Base-by-base conservation (phyloP, 1,140 invertebrate genomes). In the Rhyzopertha dominica region DNA sequence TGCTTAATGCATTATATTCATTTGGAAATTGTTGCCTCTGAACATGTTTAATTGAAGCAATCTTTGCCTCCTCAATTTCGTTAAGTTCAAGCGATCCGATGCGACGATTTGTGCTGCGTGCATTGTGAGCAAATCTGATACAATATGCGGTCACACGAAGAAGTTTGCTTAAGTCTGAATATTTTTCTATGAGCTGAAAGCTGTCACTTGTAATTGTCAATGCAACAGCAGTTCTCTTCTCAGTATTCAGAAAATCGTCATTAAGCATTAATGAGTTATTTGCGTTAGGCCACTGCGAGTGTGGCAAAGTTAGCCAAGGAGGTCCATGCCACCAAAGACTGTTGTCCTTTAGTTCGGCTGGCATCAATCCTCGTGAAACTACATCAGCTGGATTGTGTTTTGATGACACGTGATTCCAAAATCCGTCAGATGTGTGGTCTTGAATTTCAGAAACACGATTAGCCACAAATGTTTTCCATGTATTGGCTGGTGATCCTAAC, bases 401-500 rank as follows among this genome's bases (percentile, higher is more conserved):
- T 5, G 49, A 44, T 2, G 39, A 28, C 0, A 69, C 55, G 43
- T 70, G 61, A 14, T 26, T 13, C 65, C 68, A 73, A 20, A 49
- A 13, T 9, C 30, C 32, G n/a, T 43, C 4, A 12, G 30, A 4
- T 8, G 50, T 16, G 10, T 41, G 32, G 1, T 49, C 49, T 32
- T 62, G 64, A 20, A 73, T 71, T 50, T 65, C 47, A 1, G 54
- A 23, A 0, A 71, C 55, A 14, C 69, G 42, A 48, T 68, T 72
- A 1, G 64, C 65, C 0, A 73, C 67, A 49, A 65, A 73, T 5
- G 60, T 63, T 45, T 70, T 65, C 42, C 61, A 66, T 37, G 47
- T 48, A 19, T 53, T 35, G 2, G 54, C 49, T 2, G 37, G 38
- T 20, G 54, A 52, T 19, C 37, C 23, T 2, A 71, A 46, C 66